Evolutionary conservation across 2,113 vertebrate species (phyloP).

Genomic region (Hiodon alosoides): DNA sequence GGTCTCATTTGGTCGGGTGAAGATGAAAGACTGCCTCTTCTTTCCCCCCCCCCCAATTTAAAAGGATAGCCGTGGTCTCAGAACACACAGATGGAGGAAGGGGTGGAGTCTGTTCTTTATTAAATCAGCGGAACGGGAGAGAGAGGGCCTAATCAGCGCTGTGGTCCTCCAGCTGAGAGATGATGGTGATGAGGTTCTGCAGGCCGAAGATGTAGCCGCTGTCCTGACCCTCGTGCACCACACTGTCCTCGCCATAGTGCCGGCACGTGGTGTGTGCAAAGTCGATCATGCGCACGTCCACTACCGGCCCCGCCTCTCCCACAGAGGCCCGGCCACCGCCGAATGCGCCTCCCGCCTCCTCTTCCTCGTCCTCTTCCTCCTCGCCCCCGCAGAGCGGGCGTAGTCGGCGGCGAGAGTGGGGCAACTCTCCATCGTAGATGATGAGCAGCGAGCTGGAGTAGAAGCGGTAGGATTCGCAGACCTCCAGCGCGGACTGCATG

Average conservation of each 20-base stretch:
- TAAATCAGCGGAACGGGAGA: neutral
- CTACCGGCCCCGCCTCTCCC: constrained; percentile 57
- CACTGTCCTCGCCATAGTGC: constrained; percentile 78
- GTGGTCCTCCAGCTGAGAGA: constrained; percentile 78
- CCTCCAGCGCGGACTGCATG: constrained; percentile 85
- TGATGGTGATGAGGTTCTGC: constrained; percentile 76
- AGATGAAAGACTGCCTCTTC: neutral
- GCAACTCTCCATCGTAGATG: constrained; percentile 75
- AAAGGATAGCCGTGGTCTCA: too few relatives aligned
- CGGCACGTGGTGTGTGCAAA: constrained; percentile 80
- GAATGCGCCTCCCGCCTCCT: constrained; percentile 32
- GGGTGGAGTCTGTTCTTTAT: neutral
- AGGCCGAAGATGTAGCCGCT: constrained; percentile 80
- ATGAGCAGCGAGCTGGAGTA: constrained; percentile 87
- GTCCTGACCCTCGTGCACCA: constrained; percentile 73
- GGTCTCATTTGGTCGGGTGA: constrained; percentile 14
- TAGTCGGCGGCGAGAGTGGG: constrained; percentile 49
- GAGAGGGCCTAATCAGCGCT: constrained; percentile 62
- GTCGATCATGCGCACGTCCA: constrained; percentile 92
- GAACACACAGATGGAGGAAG: constrained; percentile 34
- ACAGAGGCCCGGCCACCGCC: constrained; percentile 31
- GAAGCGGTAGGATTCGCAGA: constrained; percentile 97
- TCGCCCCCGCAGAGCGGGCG: constrained; percentile 65
- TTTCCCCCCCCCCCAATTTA: neutral
- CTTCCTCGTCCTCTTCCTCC: constrained; percentile 66